These are phyloP conservation scores for Acleris literana DNA, from an alignment of 2,888 invertebrate genomes.

Conservation along the genomic window DNA sequence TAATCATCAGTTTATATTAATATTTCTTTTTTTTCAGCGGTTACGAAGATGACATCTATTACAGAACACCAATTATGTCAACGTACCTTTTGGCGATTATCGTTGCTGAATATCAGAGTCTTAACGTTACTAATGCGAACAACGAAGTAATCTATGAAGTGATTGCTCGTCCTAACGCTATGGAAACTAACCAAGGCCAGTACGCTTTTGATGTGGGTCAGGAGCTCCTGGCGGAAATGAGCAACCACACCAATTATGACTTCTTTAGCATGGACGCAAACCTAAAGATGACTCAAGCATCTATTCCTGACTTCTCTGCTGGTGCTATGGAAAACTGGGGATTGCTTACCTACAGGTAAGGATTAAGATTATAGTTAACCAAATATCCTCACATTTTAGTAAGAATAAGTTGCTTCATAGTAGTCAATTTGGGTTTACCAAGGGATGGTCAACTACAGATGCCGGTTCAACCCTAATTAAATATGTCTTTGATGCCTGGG, in stretches of 20 bases:
- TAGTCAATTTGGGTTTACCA: too few relatives aligned
- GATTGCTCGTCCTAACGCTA: constrained; percentile 73
- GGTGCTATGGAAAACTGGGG: constrained; percentile 96
- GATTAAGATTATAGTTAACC: not conserved
- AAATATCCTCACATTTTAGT: too few relatives aligned
- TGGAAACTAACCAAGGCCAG: constrained; percentile 58
- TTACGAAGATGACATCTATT: constrained; percentile 60
- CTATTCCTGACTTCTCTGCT: constrained; percentile 90
- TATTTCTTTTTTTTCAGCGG: constrained; percentile 46
- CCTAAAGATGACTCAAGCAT: constrained; percentile 87
- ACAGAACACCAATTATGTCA: constrained; percentile 80
- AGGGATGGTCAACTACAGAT: too few relatives aligned
- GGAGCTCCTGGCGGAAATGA: constrained; percentile 75
- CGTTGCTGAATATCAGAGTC: constrained; percentile 83
- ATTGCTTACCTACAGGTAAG: constrained; percentile 88
- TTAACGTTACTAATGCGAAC: constrained; percentile 34
- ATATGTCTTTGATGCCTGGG: too few relatives aligned
- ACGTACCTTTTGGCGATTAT: constrained; percentile 89
- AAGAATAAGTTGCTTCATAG: too few relatives aligned
- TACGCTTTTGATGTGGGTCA: constrained; percentile 74
- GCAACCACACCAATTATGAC: constrained; percentile 79
- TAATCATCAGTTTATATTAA: too few relatives aligned
- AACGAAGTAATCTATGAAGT: constrained; percentile 61
- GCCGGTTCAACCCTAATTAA: too few relatives aligned
- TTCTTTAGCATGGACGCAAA: constrained; percentile 74